Evolutionary conservation across 2,797 vertebrate species (phyloP).

Genomic region (Crenichthys baileyi): DNA sequence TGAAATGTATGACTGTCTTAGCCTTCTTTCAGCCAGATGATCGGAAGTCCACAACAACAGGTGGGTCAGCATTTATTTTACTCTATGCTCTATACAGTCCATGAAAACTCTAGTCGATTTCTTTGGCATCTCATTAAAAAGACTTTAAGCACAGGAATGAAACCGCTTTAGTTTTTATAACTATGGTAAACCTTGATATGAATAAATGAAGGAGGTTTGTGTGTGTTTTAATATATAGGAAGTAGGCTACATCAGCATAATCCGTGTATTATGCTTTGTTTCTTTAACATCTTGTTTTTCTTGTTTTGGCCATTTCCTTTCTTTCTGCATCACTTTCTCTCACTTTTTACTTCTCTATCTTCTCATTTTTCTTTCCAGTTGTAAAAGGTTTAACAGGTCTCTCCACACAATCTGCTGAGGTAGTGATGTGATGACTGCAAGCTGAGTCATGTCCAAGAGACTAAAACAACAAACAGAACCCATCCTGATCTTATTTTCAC

Average conservation of each 20-base stretch:
- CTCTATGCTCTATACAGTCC: no score
- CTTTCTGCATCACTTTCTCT: not conserved
- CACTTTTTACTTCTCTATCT: not conserved
- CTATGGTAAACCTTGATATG: no score
- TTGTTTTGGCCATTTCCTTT: not conserved
- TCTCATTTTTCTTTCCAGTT: not conserved
- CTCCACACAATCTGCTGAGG: constrained; percentile 8
- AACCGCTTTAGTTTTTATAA: no score
- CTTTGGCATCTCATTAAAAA: no score
- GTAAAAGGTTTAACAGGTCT: not conserved
- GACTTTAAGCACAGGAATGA: no score
- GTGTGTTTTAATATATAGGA: not conserved
- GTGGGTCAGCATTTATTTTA: no score
- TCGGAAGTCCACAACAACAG: no score
- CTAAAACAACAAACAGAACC: constrained; percentile 34
- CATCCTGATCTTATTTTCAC: not conserved
- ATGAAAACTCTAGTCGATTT: no score
- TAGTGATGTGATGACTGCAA: constrained; percentile 1
- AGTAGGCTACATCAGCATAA: constrained; percentile 1
- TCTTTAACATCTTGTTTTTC: not conserved
- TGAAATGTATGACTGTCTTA: no score
- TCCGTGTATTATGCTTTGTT: not conserved
- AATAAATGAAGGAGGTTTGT: not conserved
- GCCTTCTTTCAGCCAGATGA: no score
- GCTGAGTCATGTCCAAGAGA: constrained; percentile 9